Conservation (phyloP, 2,797 vertebrate species). For the Triplophysa bombifrons region DNA sequence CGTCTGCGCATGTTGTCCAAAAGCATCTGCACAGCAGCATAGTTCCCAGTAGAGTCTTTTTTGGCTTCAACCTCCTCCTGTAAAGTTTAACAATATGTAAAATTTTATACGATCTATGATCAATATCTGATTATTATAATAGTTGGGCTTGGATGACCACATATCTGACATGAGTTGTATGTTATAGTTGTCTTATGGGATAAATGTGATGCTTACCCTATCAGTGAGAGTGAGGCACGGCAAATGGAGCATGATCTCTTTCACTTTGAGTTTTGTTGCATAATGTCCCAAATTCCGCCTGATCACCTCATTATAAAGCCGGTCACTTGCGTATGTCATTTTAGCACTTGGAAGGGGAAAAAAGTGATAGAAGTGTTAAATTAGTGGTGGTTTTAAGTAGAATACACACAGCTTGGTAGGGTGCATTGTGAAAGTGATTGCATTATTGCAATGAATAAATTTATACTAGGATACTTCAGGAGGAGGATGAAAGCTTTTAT, state of each 20-base stretch:
- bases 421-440: neutral
- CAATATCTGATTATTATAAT: neutral
- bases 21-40: conserved; percentile 67
- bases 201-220: conserved; percentile 63
- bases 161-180: neutral
- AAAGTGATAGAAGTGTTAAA: conserved; percentile 6
- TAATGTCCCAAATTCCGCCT: conserved; percentile 64
- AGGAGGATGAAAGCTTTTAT: neutral
- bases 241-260: conserved; percentile 68
- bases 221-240: conserved; percentile 73
- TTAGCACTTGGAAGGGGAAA: conserved; percentile 46
- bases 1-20: conserved; percentile 74
- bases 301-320: conserved; percentile 70
- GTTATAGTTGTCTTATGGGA: too few species aligned
- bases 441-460: conserved; percentile 2
- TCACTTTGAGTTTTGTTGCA: conserved; percentile 65
- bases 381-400: neutral
- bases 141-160: neutral
- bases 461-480: neutral
- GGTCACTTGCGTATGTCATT: conserved; percentile 73
- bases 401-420: neutral
- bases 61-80: conserved; percentile 78
- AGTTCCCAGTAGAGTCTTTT: conserved; percentile 66
- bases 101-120: neutral
- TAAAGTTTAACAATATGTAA: neutral